Evolutionary conservation across 2,113 vertebrate genomes (phyloP).

Genomic region (Brachirus orientalis): DNA sequence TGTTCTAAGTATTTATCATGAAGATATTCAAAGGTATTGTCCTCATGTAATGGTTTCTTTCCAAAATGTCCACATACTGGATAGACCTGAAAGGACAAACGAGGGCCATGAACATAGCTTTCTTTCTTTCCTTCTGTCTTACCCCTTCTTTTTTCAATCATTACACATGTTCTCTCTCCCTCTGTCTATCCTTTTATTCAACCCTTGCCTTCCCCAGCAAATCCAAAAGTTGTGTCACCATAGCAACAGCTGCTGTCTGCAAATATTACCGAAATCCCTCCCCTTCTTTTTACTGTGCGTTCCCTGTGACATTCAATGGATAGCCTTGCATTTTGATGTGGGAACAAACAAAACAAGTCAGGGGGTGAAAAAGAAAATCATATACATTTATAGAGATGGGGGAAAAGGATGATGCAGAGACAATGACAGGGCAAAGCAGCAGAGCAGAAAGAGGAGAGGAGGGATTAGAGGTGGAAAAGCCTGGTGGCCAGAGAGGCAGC

Average conservation of each 20-base stretch:
- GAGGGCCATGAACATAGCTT: constrained; percentile 17
- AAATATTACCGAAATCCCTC: constrained; percentile 81
- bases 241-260: constrained; percentile 83
- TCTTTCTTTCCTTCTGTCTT: constrained; percentile 1
- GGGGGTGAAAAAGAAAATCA: neutral
- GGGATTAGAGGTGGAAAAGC: constrained; percentile 71
- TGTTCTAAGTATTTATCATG: no score
- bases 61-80: neutral
- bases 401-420: constrained; percentile 36
- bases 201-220: constrained; percentile 63
- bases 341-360: constrained; percentile 49
- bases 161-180: constrained; percentile 19
- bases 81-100: constrained; percentile 22
- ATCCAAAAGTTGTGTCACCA: constrained; percentile 83
- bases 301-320: constrained; percentile 56
- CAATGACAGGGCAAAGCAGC: constrained; percentile 45
- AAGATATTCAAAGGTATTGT: no score
- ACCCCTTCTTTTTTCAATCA: neutral
- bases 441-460: constrained; percentile 67
- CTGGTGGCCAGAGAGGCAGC: constrained; percentile 63
- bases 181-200: constrained; percentile 68
- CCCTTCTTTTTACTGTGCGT: constrained; percentile 32
- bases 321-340: constrained; percentile 51
- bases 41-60: no score
- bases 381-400: neutral